Evolutionary conservation across 2,797 vertebrate species (phyloP), one percentile per base, ranked within the genome.

Genomic region (Remorina albescens): DNA sequence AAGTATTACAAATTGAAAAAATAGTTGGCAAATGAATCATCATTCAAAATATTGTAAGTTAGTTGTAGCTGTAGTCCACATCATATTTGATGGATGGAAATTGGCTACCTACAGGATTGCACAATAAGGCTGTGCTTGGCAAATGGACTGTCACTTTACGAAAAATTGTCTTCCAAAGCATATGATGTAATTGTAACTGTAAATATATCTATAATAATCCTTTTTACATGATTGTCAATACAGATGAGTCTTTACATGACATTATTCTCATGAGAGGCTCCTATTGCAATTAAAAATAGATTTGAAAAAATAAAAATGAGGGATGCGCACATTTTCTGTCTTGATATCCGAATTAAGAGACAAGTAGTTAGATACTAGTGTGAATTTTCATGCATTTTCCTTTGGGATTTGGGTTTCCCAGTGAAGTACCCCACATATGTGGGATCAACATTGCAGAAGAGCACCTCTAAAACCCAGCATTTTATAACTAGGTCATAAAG

Each of bases 381-480:
- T 21, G n/a, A 0, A 50, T 73, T 62, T 59, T 16, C 41, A 34
- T 39, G 10, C 12, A 41, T 23, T 7, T 37, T 50, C 9, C 6
- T 30, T 30, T 60, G 37, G 39, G 2, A 1, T 69, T 54, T 56
- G 23, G 9, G 13, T 59, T 34, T 59, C 9, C 21, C 9, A 32
- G 7, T 41, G 30, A 76, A 67, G 18, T 15, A n/a, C 3, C 0
- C 39, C 30, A 42, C 30, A 19, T 71, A 18, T 64, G 16, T 49
- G 59, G 49, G 39, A 71, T 58, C 62, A 50, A 25, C 44, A 25
- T 32, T 66, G 56, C 28, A 44, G 11, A 62, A 21, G 47, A 62
- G 56, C 26, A 1, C 39, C 44, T 64, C n/a, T 25, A 53, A 74
- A 78, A 60, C 8, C 36, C 30, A 19, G 9, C 67, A 72, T 80